These are phyloP conservation scores for Bagarius yarrelli DNA, from an alignment of 2,113 vertebrate species.

Conservation along the genomic window DNA sequence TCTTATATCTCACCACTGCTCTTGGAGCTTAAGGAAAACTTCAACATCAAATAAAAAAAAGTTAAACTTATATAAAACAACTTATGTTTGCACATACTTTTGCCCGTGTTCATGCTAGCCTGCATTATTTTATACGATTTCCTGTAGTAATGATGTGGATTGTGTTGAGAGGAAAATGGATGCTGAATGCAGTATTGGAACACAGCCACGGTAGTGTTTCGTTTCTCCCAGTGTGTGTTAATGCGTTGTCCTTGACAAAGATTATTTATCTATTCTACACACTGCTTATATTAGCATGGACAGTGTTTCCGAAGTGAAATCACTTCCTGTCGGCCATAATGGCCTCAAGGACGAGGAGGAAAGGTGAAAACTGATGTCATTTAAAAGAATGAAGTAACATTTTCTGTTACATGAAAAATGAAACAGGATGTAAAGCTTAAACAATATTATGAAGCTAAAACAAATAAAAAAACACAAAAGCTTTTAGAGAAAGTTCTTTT, in stretches of 20 bases:
- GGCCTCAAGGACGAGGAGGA: background rate
- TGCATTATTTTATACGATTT: background rate
- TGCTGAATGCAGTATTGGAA: background rate
- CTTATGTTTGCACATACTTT: no score
- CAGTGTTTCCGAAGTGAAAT: background rate
- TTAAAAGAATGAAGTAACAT: background rate
- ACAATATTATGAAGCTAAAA: no score
- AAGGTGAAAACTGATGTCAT: background rate
- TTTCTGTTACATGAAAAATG: background rate
- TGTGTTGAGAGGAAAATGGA: background rate
- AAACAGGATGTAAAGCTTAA: no score
- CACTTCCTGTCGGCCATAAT: background rate
- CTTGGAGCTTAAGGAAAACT: no score
- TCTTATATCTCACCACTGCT: no score
- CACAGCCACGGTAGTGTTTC: background rate
- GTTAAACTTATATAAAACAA: no score
- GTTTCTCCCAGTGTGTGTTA: background rate
- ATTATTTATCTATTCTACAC: background rate
- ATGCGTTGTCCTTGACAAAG: background rate
- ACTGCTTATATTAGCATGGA: background rate
- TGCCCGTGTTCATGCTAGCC: background rate
- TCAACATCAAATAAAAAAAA: no score
- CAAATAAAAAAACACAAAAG: no score
- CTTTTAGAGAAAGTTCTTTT: no score
- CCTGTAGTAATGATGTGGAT: background rate